Conservation (phyloP, 2,888 invertebrate species). For the Oasisia sp. region DNA sequence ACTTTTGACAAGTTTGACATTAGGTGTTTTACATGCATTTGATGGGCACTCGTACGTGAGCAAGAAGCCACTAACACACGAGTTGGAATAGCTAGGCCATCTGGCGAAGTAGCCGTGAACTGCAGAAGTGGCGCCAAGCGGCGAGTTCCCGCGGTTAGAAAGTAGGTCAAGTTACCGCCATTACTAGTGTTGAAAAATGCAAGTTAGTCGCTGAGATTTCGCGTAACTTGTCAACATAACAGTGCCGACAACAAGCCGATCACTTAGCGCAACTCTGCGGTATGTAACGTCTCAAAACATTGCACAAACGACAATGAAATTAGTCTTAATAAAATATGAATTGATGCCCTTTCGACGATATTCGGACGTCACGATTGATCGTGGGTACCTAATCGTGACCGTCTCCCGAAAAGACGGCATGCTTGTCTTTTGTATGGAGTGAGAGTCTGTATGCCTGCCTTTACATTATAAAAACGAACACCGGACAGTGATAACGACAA, state of each 20-base stretch:
- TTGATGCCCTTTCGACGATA: background rate
- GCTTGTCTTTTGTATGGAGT: too few relatives aligned
- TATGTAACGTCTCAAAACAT: background rate
- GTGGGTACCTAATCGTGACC: too few relatives aligned
- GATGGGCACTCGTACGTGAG: too few relatives aligned
- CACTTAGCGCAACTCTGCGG: background rate
- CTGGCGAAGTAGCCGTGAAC: background rate
- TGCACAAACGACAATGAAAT: background rate
- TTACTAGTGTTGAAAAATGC: background rate
- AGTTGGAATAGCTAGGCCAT: background rate
- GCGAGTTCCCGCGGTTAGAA: background rate
- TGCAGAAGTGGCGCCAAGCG: slow-evolving; percentile 10
- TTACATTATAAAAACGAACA: too few relatives aligned
- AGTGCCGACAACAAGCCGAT: background rate
- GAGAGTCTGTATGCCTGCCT: too few relatives aligned
- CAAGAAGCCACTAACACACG: background rate
- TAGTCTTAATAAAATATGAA: background rate
- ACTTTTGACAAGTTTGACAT: too few relatives aligned
- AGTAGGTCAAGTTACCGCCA: slow-evolving; percentile 17
- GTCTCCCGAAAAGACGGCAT: background rate
- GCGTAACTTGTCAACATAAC: background rate
- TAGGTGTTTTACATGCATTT: too few relatives aligned
- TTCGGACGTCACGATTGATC: background rate
- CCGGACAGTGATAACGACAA: too few relatives aligned
- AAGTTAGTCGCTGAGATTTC: background rate